phyloP scores from a whole-genome alignment of 2,888 invertebrate species.

The Alentia gelatinosa region DNA sequence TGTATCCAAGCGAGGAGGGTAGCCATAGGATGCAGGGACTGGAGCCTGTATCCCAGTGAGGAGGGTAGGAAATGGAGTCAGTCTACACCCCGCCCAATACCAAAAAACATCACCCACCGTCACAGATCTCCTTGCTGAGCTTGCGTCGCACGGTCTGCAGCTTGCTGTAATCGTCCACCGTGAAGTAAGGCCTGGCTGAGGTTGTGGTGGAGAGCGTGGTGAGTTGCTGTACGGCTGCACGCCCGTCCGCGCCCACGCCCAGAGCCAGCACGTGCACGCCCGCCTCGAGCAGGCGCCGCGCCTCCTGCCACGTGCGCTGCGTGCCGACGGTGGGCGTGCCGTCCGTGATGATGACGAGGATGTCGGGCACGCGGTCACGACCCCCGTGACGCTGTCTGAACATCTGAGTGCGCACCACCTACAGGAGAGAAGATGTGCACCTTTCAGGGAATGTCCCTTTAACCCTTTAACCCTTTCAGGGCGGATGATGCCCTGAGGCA shows the following conservation, averaged over 20 bases:
- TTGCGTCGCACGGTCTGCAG: slow-evolving; percentile 13
- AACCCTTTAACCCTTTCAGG: too few species aligned
- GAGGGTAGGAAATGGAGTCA: too few species aligned
- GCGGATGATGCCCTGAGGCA: too few species aligned
- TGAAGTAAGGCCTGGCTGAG: not conserved
- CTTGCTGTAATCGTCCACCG: not conserved
- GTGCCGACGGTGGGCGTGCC: slow-evolving; percentile 61
- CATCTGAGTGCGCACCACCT: slow-evolving; percentile 57
- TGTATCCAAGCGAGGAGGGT: too few species aligned
- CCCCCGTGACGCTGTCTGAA: slow-evolving; percentile 54
- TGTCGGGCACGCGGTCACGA: slow-evolving; percentile 58
- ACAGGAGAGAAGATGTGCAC: not conserved
- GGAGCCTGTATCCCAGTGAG: too few species aligned
- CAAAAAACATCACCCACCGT: not conserved
- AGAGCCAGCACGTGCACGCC: slow-evolving; percentile 57
- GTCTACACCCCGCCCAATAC: not conserved
- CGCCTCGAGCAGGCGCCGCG: slow-evolving; percentile 51
- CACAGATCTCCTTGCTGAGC: slow-evolving; percentile 29
- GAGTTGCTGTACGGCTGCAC: not conserved
- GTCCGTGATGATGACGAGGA: slow-evolving; percentile 63
- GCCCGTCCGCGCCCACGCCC: slow-evolving; percentile 59
- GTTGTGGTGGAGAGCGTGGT: slow-evolving; percentile 33
- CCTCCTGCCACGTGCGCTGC: slow-evolving; percentile 59
- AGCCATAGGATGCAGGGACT: too few species aligned
- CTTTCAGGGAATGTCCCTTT: too few species aligned